phyloP scores from a whole-genome alignment of 2,888 invertebrate genomes.

The Invenusta paracnida region DNA sequence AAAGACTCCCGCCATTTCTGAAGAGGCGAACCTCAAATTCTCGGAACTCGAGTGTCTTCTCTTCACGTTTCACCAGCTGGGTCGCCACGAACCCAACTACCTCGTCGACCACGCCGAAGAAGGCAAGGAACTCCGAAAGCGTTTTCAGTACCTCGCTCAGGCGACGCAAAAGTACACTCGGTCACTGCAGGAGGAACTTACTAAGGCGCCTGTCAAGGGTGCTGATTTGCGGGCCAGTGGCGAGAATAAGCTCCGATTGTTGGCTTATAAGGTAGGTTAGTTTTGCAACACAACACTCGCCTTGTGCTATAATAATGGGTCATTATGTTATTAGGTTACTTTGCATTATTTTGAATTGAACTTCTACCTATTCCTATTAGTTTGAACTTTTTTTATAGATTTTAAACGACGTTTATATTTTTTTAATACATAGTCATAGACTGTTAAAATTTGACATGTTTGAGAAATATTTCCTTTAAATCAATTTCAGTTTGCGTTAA shows the following conservation, averaged over 20 bases:
- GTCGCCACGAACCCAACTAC: not conserved
- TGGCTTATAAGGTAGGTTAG: not conserved
- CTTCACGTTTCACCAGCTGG: constrained; percentile 71
- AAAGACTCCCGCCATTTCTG: not conserved
- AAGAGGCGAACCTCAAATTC: not conserved
- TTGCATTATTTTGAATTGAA: too few species aligned
- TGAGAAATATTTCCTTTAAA: too few species aligned
- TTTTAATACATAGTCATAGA: too few species aligned
- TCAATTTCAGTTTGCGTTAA: too few species aligned
- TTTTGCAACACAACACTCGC: too few species aligned
- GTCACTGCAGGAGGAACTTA: not conserved
- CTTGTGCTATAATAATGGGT: too few species aligned
- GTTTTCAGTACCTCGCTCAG: not conserved
- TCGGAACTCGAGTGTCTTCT: constrained; percentile 71
- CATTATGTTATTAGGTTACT: too few species aligned
- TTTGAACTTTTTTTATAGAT: too few species aligned
- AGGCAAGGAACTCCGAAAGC: not conserved
- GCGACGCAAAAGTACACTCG: not conserved
- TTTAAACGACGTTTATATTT: too few species aligned
- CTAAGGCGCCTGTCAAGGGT: not conserved
- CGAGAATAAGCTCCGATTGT: not conserved
- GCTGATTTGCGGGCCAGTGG: not conserved
- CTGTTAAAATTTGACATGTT: too few species aligned
- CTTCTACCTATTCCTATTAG: too few species aligned
- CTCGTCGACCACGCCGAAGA: not conserved